These are phyloP conservation scores for Gambusia yucatana DNA, from an alignment of 2,797 vertebrate genomes.

Conservation along the genomic window DNA sequence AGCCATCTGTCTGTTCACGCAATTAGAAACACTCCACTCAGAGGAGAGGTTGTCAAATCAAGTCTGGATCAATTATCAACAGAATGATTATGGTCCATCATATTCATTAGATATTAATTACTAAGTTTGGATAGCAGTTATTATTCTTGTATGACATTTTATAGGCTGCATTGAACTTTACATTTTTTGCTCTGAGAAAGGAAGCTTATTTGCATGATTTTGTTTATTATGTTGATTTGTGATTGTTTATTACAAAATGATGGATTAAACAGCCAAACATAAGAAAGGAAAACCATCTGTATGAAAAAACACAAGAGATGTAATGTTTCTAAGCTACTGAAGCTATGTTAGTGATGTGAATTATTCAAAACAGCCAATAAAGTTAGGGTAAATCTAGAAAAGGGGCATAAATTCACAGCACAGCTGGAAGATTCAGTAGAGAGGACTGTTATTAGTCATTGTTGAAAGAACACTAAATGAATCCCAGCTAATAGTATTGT, in stretches of 20 bases:
- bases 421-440: not conserved
- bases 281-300: not conserved
- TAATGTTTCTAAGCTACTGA: not conserved
- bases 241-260: not conserved
- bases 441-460: not conserved
- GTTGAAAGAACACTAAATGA: not conserved
- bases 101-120: slow-evolving; percentile 1
- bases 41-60: slow-evolving; percentile 14
- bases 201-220: not conserved
- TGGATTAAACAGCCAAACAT: not conserved
- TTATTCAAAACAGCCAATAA: not conserved
- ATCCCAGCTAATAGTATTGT: not conserved
- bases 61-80: slow-evolving; percentile 4
- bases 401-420: not conserved
- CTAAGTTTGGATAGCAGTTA: not conserved
- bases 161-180: not conserved
- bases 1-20: slow-evolving; percentile 11
- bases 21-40: slow-evolving; percentile 25
- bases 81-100: not conserved
- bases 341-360: not conserved
- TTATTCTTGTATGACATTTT: not conserved
- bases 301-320: not conserved
- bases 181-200: not conserved
- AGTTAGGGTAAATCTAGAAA: not conserved
- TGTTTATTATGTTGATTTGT: not conserved